A percentile compares a stretch with the other conserved stretches of the same genome.
These are phyloP conservation scores for Oryzias celebensis DNA, from an alignment of 2,113 vertebrate genomes.

Conservation along the genomic window DNA sequence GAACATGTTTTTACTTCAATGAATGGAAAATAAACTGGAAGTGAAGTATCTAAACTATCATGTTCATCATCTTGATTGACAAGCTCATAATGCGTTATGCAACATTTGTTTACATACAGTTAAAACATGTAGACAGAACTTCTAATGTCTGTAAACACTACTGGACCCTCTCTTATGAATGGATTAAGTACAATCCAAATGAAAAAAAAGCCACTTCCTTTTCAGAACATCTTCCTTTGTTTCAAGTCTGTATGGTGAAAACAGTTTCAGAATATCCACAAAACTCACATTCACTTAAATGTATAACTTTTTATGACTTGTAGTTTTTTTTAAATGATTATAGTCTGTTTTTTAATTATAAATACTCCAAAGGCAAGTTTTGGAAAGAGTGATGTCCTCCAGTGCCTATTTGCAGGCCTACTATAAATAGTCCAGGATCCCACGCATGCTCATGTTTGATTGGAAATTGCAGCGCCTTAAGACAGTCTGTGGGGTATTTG, in stretches of 20 bases:
- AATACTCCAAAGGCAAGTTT: slow-evolving; percentile 52
- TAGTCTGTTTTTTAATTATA: slow-evolving; percentile 7
- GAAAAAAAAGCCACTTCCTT: background rate
- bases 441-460: slow-evolving; percentile 79
- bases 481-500: slow-evolving; percentile 62
- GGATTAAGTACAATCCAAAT: background rate
- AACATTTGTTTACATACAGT: slow-evolving; percentile 2
- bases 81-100: slow-evolving; percentile 44
- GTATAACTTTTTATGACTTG: background rate
- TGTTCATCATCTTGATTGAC: slow-evolving; percentile 42
- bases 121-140: slow-evolving; percentile 3
- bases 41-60: background rate
- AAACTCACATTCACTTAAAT: too few relatives aligned
- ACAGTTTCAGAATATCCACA: too few relatives aligned
- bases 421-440: slow-evolving; percentile 75
- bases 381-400: slow-evolving; percentile 70
- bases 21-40: background rate
- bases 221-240: slow-evolving; percentile 3
- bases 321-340: background rate
- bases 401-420: slow-evolving; percentile 77
- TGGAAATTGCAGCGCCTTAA: slow-evolving; percentile 72
- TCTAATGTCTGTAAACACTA: background rate
- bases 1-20: slow-evolving; percentile 1
- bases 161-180: background rate
- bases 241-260: too few relatives aligned